phyloP scores from a whole-genome alignment of 1,140 invertebrate genomes.

The Probaryconus sp. region DNA sequence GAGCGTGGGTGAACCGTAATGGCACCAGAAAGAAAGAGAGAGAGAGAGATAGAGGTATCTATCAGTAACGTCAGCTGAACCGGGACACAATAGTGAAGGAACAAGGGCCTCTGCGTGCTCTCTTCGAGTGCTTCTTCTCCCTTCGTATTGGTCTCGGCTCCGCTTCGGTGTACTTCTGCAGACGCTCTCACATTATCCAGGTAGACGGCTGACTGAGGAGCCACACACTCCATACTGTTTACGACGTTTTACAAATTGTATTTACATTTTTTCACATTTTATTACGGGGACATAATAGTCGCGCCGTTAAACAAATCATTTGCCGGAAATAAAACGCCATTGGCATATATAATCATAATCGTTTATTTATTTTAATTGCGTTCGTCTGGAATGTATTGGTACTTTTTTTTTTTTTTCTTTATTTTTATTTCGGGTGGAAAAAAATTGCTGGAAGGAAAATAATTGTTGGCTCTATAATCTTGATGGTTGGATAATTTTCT shows the following conservation, averaged over 20 bases:
- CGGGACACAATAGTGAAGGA: conserved; percentile 65
- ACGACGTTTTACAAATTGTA: background rate
- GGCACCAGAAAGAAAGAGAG: too few relatives aligned
- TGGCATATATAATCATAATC: too few relatives aligned
- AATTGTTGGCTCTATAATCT: too few relatives aligned
- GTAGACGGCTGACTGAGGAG: conserved; percentile 25
- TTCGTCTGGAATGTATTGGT: too few relatives aligned
- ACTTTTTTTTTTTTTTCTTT: too few relatives aligned
- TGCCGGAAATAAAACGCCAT: too few relatives aligned
- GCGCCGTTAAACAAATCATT: too few relatives aligned
- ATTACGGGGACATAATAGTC: too few relatives aligned
- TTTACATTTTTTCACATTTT: background rate
- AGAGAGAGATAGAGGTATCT: conserved; percentile 63
- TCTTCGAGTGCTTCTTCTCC: conserved; percentile 64
- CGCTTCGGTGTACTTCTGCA: conserved; percentile 41
- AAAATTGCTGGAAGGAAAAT: too few relatives aligned
- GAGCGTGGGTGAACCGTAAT: conserved; percentile 20
- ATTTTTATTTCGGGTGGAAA: too few relatives aligned
- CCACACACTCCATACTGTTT: conserved; percentile 15
- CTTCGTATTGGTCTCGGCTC: conserved; percentile 59
- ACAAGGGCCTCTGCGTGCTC: conserved; percentile 68
- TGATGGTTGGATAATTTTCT: too few relatives aligned
- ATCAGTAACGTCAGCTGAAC: conserved; percentile 70
- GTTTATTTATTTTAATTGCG: too few relatives aligned
- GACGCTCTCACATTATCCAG: conserved; percentile 42